These are phyloP conservation scores for Struthio camelus DNA, from an alignment of 2,113 vertebrate species.

Conservation along the genomic window DNA sequence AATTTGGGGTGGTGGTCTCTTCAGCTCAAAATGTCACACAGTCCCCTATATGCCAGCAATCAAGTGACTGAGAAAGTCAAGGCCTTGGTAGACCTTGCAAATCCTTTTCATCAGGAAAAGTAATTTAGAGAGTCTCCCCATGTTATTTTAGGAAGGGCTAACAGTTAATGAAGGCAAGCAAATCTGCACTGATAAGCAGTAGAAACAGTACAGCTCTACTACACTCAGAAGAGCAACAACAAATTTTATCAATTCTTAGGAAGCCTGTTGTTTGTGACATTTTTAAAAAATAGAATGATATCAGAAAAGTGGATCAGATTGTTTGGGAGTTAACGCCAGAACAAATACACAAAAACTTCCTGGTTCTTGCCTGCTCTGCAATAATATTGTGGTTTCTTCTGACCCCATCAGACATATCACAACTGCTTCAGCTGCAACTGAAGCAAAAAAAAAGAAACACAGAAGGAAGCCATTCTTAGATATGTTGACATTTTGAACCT, in stretches of 20 bases:
- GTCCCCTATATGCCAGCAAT: not conserved
- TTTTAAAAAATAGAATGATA: slow-evolving; percentile 35
- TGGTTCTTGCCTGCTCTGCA: not conserved
- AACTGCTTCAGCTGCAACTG: not conserved
- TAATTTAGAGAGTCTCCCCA: slow-evolving; percentile 52
- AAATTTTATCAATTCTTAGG: slow-evolving; percentile 43
- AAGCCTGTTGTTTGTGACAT: slow-evolving; percentile 46
- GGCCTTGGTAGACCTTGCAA: not conserved
- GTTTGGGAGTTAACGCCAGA: not conserved
- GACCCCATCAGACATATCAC: not conserved
- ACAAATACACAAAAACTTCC: not conserved
- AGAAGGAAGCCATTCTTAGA: not conserved
- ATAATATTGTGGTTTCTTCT: slow-evolving; percentile 9
- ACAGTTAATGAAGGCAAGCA: slow-evolving; percentile 66
- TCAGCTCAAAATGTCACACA: not conserved
- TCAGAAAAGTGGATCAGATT: not conserved
- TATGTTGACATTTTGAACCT: not conserved
- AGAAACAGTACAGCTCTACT: not conserved
- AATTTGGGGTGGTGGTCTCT: not conserved
- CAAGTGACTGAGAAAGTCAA: not conserved
- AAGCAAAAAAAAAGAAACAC: not conserved
- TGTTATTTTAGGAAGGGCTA: slow-evolving; percentile 65
- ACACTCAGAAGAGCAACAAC: slow-evolving; percentile 20
- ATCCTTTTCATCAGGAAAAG: slow-evolving; percentile 52
- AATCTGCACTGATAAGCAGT: slow-evolving; percentile 46